phyloP scores from a whole-genome alignment of 1,140 invertebrate genomes.

The Frieseomelitta varia region DNA sequence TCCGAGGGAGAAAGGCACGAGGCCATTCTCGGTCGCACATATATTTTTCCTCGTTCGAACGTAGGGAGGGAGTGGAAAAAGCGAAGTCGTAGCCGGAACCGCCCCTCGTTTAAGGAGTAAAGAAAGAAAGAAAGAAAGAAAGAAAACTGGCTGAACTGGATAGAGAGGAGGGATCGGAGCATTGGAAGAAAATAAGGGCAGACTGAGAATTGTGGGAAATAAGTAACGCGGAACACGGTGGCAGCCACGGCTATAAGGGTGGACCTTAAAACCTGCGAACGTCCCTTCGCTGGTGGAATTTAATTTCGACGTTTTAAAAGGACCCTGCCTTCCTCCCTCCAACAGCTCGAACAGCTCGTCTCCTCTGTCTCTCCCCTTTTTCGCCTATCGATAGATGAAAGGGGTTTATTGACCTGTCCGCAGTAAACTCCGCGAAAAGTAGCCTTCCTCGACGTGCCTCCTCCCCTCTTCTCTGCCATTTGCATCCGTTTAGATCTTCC shows the following conservation, averaged over 20 bases:
- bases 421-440: conserved; percentile 57
- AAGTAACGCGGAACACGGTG: conserved; percentile 67
- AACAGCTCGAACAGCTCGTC: background rate
- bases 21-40: conserved; percentile 46
- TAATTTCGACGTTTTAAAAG: conserved; percentile 78
- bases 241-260: conserved; percentile 54
- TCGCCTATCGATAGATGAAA: conserved; percentile 65
- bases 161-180: conserved; percentile 10
- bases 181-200: conserved; percentile 59
- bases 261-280: conserved; percentile 67
- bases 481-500: conserved; percentile 40
- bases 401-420: conserved; percentile 73
- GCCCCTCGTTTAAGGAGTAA: conserved; percentile 71
- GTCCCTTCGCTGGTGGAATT: conserved; percentile 69
- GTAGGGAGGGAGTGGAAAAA: conserved; percentile 36
- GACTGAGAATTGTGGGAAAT: conserved; percentile 73
- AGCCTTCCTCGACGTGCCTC: conserved; percentile 52
- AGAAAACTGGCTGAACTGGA: conserved; percentile 1
- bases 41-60: conserved; percentile 52
- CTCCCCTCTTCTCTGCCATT: conserved; percentile 43
- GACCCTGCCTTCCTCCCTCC: conserved; percentile 27
- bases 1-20: conserved; percentile 19
- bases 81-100: conserved; percentile 59
- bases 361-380: background rate
- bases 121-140: conserved; percentile 51